Evolutionary conservation across 2,113 vertebrate species (phyloP), one percentile per base, ranked within the genome.

Genomic region (Nestor notabilis): DNA sequence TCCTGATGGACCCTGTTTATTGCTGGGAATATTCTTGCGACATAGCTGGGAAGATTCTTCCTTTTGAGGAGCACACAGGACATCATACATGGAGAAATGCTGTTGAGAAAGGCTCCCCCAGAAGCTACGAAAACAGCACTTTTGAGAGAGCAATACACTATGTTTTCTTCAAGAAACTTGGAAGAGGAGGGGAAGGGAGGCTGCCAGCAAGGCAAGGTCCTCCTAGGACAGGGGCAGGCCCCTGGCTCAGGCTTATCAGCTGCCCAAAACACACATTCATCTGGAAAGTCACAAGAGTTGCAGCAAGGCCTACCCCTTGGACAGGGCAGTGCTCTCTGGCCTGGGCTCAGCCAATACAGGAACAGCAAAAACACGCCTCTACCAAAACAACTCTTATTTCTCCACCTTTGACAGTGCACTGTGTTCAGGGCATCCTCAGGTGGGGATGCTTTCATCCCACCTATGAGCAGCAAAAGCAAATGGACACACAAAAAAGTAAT

Each of bases 211-310:
- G 61, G 50, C 86, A 87, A 89, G 95, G 89, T 94, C 93, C 82
- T 93, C 58, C 83, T 84, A 84, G 94, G 94, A 85, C 76, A 92
- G 86, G 71, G 89, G 78, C 92, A 96, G 82, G 83, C 24, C 90
- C 83, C 56, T 89, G 91, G 81, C 78, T 93, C 65, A n/a, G 68
- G 90, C 82, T 97, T 95, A 97, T 97, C 96, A 91, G 91, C 75
- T 76, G 55, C 89, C 79, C 87, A 93, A 88, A 96, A 90, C 78
- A 95, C 94, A 94, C 90, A 90, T 82, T 87, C 44, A 94, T 77
- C 85, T 92, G 85, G 23, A 83, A 95, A 95, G 78, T 70, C 93
- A 84, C 76, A 76, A 17, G 43, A 79, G 33, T 13, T 95, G 83
- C 69, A 82, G 79, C 53, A 95, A 74, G 66, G 52, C 61, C 82